phyloP scores from a whole-genome alignment of 1,140 invertebrate species.

The Belonocnema kinseyi region DNA sequence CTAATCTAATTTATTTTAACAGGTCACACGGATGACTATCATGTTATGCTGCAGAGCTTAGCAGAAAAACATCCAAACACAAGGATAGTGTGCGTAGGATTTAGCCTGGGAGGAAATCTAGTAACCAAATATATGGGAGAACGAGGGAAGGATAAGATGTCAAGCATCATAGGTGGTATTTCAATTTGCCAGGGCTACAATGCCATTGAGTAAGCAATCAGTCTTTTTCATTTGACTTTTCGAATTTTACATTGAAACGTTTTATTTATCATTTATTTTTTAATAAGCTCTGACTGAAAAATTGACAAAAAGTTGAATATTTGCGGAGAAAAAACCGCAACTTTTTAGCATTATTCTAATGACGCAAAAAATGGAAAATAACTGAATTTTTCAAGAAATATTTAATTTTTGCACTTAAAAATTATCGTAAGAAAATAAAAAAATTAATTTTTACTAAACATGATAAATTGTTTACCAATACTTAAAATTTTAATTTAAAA shows the following conservation, averaged over 20 bases:
- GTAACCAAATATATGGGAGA: conserved; percentile 93
- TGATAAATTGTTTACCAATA: too few species aligned
- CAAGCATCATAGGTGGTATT: conserved; percentile 88
- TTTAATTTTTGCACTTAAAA: too few species aligned
- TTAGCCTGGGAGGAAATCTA: conserved; percentile 93
- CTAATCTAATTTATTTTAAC: conserved; percentile 47
- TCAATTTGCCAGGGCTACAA: conserved; percentile 95
- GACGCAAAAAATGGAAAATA: too few species aligned
- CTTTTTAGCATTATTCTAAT: too few species aligned
- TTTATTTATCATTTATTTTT: not conserved
- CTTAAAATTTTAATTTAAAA: too few species aligned
- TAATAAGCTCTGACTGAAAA: not conserved
- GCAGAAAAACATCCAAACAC: conserved; percentile 84
- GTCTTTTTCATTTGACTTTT: too few species aligned
- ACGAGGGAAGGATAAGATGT: conserved; percentile 77
- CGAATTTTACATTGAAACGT: not conserved
- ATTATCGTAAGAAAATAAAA: too few species aligned
- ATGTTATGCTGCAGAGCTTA: conserved; percentile 86
- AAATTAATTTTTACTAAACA: too few species aligned
- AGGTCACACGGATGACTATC: conserved; percentile 92
- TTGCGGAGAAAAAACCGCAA: too few species aligned
- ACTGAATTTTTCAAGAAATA: too few species aligned
- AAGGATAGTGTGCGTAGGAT: conserved; percentile 89
- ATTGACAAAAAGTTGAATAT: not conserved
- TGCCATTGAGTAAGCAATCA: conserved; percentile 85